phyloP scores from a whole-genome alignment of 2,888 invertebrate genomes.

The Dromius quadrimaculatus region DNA sequence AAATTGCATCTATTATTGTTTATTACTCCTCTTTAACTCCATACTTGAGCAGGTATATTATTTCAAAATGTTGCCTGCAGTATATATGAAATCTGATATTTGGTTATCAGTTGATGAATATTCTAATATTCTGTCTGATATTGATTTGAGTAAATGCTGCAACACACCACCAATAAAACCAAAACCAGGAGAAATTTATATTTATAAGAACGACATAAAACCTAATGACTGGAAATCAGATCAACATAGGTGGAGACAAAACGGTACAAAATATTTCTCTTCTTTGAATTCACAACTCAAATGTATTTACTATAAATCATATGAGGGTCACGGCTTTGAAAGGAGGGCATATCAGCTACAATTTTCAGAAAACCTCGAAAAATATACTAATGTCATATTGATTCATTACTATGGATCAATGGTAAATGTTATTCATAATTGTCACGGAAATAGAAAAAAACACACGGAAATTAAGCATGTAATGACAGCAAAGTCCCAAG shows the following conservation, averaged over 20 bases:
- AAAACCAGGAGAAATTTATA: slow-evolving; percentile 33
- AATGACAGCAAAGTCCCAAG: slow-evolving; percentile 31
- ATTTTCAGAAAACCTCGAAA: too few relatives aligned
- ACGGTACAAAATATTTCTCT: slow-evolving; percentile 21
- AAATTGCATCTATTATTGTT: too few relatives aligned
- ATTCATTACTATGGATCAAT: slow-evolving; percentile 36
- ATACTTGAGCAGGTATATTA: too few relatives aligned
- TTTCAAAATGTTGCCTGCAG: not conserved
- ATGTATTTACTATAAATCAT: slow-evolving; percentile 21
- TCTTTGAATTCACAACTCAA: not conserved
- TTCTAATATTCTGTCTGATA: not conserved
- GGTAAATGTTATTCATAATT: slow-evolving; percentile 1
- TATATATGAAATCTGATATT: slow-evolving; percentile 1
- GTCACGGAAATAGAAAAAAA: slow-evolving; percentile 38
- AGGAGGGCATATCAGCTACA: not conserved
- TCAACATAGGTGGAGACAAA: slow-evolving; percentile 38
- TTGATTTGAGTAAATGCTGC: not conserved
- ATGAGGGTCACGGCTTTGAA: slow-evolving; percentile 5
- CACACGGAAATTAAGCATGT: slow-evolving; percentile 4
- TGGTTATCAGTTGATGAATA: not conserved
- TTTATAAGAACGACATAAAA: slow-evolving; percentile 31
- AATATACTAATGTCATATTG: not conserved
- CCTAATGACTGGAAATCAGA: too few relatives aligned
- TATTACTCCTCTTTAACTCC: too few relatives aligned
- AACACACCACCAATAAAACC: slow-evolving; percentile 14